A percentile compares a stretch with the other conserved stretches of the same genome.
Conservation (phyloP, 2,888 invertebrate species). For the Ischnura elegans region DNA sequence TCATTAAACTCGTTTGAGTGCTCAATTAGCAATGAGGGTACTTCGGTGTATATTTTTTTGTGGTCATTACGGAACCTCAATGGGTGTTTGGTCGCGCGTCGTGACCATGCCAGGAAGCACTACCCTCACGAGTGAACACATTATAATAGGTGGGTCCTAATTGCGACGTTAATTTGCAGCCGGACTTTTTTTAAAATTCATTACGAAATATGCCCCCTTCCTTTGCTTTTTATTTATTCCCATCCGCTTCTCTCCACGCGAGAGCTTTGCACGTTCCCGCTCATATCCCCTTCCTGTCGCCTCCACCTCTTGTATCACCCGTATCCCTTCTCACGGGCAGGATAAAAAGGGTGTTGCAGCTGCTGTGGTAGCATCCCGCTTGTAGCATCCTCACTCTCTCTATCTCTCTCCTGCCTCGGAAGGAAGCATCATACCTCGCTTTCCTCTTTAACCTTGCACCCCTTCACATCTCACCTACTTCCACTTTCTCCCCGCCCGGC, state of each 20-base stretch:
- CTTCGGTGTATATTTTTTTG: too few species aligned
- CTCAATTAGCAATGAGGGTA: not conserved
- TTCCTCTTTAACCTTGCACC: conserved; percentile 41
- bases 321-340: not conserved
- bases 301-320: not conserved
- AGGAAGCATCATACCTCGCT: conserved; percentile 16
- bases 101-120: not conserved
- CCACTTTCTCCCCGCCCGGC: not conserved
- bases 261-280: conserved; percentile 12
- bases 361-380: not conserved
- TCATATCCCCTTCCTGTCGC: not conserved
- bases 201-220: not conserved
- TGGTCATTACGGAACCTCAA: not conserved
- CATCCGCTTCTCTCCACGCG: not conserved
- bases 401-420: too few species aligned
- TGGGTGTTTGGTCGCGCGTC: not conserved
- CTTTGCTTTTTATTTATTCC: not conserved
- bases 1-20: not conserved
- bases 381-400: not conserved
- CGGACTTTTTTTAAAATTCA: not conserved
- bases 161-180: not conserved
- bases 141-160: not conserved
- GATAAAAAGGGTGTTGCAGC: not conserved
- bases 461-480: conserved; percentile 7
- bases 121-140: not conserved